phyloP scores from a whole-genome alignment of 2,797 vertebrate species.

The Cheirogaleus major region DNA sequence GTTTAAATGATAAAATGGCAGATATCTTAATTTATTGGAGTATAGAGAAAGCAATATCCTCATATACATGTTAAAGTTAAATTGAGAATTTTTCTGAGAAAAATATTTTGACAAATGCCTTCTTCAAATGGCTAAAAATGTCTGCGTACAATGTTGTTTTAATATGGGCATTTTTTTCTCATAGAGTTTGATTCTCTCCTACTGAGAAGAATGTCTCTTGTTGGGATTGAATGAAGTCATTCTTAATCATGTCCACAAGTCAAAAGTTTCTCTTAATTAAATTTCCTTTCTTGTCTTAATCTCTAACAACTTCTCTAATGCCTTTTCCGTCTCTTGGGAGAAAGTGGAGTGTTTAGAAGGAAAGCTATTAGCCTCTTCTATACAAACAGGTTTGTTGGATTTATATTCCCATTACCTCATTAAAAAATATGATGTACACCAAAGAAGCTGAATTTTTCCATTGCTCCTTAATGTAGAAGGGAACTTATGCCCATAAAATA shows the following conservation, averaged over 20 bases:
- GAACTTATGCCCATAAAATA: not conserved
- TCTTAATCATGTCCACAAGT: not conserved
- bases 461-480: not conserved
- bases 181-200: not conserved
- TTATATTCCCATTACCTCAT: not conserved
- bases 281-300: not conserved
- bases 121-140: not conserved
- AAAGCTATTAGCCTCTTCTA: not conserved
- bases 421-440: not conserved
- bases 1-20: slow-evolving; percentile 27
- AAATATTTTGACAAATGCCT: slow-evolving; percentile 8
- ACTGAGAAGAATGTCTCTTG: not conserved
- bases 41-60: not conserved
- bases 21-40: not conserved
- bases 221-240: not conserved
- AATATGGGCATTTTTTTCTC: not conserved
- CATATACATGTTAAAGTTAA: not conserved
- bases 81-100: not conserved
- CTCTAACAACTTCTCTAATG: not conserved
- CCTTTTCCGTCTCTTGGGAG: not conserved
- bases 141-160: not conserved
- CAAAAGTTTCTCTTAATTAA: not conserved
- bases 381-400: not conserved
- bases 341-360: not conserved
- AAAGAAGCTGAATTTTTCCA: not conserved